Base-by-base conservation (phyloP, 2,113 vertebrate species). In the Sisor rabdophorus region DNA sequence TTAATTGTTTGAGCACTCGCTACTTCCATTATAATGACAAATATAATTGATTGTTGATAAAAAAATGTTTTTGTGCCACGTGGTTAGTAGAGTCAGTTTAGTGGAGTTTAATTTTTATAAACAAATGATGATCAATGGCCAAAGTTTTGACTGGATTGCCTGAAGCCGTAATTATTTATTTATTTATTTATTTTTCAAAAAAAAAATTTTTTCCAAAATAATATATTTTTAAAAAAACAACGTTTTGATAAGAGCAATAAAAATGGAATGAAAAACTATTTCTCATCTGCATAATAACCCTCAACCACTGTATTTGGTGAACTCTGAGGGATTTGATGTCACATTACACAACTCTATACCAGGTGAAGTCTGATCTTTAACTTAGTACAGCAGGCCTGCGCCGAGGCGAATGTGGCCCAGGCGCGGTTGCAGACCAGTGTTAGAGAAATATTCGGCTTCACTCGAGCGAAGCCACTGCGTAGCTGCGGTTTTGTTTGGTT, bases 401-500 rank as follows among this genome's bases (percentile, higher is more conserved):
- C 79, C 89, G 91, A 88, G 91, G 90, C 91, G 93, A 94, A 95
- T 95, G 92, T 93, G 93, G 93, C 94, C 91, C 92, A 94, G 93
- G 91, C 93, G 92, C 86, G 89, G 91, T 93, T 92, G 78, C 89
- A 92, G 91, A 91, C 86, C 90, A 88, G 90, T 92, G 91, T 88
- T 90, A 91, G 91, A 94, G 94, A 94, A 94, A 93, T 95, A 91
- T 91, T 93, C 91, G 87, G 84, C 92, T 90, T 90, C 91, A 92
- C 93, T 95, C 93, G 93, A 93, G 93, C 92, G 92, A 92, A 93
- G 95, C 94, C 90, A 91, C 90, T 90, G 92, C 93, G 92, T 91
- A 84, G 91, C 89, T 91, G 94, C 87, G 92, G 94, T 93, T 94
- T 94, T 98, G 95, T 98, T 98, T 98, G 93, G 93, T 94, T 96